A percentile compares a stretch with the other conserved stretches of the same genome.
Evolutionary conservation across 2,888 invertebrate genomes (phyloP).

Genomic region (Chydorus sphaericus): DNA sequence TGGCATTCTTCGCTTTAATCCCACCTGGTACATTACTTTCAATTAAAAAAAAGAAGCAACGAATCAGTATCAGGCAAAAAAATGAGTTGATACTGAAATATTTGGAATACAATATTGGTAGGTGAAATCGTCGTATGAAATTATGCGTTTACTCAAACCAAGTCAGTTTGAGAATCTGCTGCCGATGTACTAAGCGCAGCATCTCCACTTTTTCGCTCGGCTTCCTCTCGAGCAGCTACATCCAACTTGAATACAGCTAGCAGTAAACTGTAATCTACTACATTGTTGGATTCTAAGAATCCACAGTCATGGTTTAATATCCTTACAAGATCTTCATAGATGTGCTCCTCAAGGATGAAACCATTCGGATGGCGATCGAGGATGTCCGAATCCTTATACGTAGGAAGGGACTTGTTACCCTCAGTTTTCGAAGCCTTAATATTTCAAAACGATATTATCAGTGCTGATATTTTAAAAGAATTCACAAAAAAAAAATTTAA

Average conservation of each 20-base stretch:
- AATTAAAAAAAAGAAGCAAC: conserved; percentile 11
- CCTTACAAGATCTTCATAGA: conserved; percentile 85
- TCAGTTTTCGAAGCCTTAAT: conserved; percentile 94
- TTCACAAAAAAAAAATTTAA: too few species aligned
- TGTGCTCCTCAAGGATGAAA: conserved; percentile 86
- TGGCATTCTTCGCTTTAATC: conserved; percentile 89
- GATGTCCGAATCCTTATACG: conserved; percentile 96
- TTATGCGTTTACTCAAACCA: conserved; percentile 69
- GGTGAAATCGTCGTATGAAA: conserved; percentile 93
- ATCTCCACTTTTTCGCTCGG: conserved; percentile 13
- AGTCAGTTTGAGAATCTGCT: conserved; percentile 23
- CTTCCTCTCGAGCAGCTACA: conserved; percentile 15
- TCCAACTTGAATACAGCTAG: conserved; percentile 92
- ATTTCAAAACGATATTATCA: too few species aligned
- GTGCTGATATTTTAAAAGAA: too few species aligned
- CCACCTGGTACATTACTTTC: conserved; percentile 67
- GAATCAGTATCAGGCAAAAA: background rate
- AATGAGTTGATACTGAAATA: background rate
- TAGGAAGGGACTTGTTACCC: conserved; percentile 77
- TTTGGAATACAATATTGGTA: conserved; percentile 42
- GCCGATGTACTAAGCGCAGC: conserved; percentile 19
- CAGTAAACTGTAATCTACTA: conserved; percentile 98
- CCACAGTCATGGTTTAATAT: conserved; percentile 95
- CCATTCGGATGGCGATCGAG: conserved; percentile 94
- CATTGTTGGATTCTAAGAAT: conserved; percentile 62